phyloP scores from a whole-genome alignment of 2,888 invertebrate genomes.

The Anorthoa munda region DNA sequence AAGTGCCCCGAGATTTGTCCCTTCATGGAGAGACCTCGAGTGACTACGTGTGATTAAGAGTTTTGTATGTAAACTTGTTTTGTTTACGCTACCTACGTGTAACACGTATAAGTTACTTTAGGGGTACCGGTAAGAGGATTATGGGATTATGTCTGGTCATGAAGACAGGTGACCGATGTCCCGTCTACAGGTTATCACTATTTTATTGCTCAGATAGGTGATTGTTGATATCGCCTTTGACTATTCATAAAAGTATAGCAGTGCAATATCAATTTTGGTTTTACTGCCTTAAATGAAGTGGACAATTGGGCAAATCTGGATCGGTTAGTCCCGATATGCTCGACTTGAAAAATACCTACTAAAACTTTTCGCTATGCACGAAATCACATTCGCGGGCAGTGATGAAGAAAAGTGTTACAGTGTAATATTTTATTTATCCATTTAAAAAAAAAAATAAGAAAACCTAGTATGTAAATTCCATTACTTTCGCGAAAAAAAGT shows the following conservation, averaged over 20 bases:
- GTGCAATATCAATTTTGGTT: background rate
- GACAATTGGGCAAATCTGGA: background rate
- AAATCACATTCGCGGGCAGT: too few relatives aligned
- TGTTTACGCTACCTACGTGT: conserved; percentile 13
- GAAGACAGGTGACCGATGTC: background rate
- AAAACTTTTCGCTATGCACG: too few relatives aligned
- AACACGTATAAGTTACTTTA: background rate
- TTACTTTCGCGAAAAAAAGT: too few relatives aligned
- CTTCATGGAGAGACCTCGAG: conserved; percentile 1
- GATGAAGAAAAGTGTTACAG: too few relatives aligned
- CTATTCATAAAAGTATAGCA: background rate
- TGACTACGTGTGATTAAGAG: conserved; percentile 11
- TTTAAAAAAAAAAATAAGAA: too few relatives aligned
- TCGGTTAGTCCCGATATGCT: too few relatives aligned
- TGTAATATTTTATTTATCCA: too few relatives aligned
- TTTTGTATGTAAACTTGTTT: conserved; percentile 29
- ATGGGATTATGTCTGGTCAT: conserved; percentile 3
- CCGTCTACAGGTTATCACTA: background rate
- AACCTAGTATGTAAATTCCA: too few relatives aligned
- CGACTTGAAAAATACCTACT: too few relatives aligned
- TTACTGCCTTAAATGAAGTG: background rate
- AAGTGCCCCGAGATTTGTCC: conserved; percentile 14
- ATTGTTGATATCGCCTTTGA: background rate
- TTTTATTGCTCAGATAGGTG: background rate
- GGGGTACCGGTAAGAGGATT: background rate